Evolutionary conservation across 1,140 invertebrate species (phyloP), one percentile per base, ranked within the genome.

Genomic region (Drosophila equinoxialis): DNA sequence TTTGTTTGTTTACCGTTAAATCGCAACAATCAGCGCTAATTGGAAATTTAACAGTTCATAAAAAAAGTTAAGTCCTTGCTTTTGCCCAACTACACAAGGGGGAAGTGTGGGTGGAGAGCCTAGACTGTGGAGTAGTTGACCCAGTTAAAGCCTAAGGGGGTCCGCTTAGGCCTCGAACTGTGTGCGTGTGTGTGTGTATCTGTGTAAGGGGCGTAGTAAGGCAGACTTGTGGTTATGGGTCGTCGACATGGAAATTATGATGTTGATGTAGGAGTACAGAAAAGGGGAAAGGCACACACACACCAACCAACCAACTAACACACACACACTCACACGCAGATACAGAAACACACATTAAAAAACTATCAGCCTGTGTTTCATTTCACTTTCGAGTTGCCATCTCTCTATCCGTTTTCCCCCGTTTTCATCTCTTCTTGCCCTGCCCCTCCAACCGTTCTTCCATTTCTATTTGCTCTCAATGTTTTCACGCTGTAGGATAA

Each of bases 1-100:
- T 80, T 84, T 33, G 14, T 55, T 73, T 76, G 65, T 57, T 75
- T 74, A 63, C 39, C 61, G 71, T 65, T 79, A 83, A 83, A 78
- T 81, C 71, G 71, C 68, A 78, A 81, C 77, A 85, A 89, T 89
- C 78, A 81, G 65, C 80, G 81, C 84, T 89, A 89, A 89, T 89
- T 89, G 80, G 74, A 83, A 79, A 75, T 84, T 84, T 77, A 89
- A 89, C 80, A 89, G 78, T 84, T 89, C 72, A 79, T 87, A 89
- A 78, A 80, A 84, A 80, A 78, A 62, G 37, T 41, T 39, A 37
- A 42, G 14, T 41, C 20, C 58, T 61, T 37, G 68, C 45, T 51
- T 23, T 51, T 51, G 37, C 37, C 37, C 37, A 39, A 39, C 37
- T 39, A 39, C 37, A 13, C 11, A 13, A 5, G 10, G 11, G 11